Percentiles rank a stretch among this genome's conserved stretches.
Conservation (phyloP, 2,113 vertebrate species). For the Rhinogobius similis region DNA sequence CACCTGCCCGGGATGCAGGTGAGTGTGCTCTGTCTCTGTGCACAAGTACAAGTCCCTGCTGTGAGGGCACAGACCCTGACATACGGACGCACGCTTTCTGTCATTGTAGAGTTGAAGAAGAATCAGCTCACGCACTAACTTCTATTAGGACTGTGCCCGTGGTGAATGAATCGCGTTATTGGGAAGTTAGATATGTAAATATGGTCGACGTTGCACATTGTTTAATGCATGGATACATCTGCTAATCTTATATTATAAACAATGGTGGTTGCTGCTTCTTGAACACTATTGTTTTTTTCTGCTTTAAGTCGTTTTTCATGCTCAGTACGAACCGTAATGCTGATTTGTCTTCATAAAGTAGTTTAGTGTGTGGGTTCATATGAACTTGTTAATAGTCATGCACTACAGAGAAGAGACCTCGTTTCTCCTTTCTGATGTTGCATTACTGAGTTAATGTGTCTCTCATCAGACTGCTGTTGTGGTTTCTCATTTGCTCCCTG, state of each 20-base stretch:
- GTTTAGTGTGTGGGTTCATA: not conserved
- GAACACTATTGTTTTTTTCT: not conserved
- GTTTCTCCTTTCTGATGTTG: conserved; percentile 23
- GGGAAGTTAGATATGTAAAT: conserved; percentile 31
- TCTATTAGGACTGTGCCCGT: conserved; percentile 35
- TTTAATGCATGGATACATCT: not conserved
- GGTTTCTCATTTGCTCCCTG: conserved; percentile 42
- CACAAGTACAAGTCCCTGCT: conserved; percentile 33
- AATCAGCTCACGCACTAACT: not conserved
- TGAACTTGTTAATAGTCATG: not conserved
- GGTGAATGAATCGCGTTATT: conserved; percentile 39
- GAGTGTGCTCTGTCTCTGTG: conserved; percentile 39
- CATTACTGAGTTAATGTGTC: conserved; percentile 48
- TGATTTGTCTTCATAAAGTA: not conserved
- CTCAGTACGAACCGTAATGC: not conserved
- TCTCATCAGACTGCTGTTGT: conserved; percentile 47
- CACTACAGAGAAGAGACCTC: not conserved
- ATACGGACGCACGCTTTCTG: not conserved
- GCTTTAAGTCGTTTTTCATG: not conserved
- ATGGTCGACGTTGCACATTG: conserved; percentile 14
- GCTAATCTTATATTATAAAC: not conserved
- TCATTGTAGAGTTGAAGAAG: not conserved
- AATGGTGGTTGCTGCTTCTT: not conserved
- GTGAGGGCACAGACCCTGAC: not conserved
- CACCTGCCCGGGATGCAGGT: conserved; percentile 96